Base-by-base conservation (phyloP, 2,888 invertebrate species). In the Anoncus sp. region DNA sequence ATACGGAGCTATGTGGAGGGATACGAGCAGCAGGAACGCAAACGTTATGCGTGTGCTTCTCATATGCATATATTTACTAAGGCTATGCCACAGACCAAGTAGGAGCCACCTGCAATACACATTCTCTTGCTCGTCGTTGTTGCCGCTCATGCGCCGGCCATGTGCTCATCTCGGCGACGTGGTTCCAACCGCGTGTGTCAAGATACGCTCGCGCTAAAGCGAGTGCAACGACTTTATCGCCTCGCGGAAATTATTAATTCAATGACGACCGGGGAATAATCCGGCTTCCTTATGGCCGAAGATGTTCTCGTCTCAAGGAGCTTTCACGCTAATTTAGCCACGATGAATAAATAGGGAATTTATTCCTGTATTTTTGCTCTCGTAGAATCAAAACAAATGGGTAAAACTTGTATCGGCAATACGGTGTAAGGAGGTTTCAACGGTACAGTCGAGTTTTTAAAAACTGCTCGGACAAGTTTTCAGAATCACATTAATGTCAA, bases 231-330 rank as follows among this genome's bases (percentile, higher is more conserved):
- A 78, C 77, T 78, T 78, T 78, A 78, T 78, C 84, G 80, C 83
- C 81, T 80, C 72, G 80, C 82, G 84, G 84, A 84, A 87, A 88
- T 88, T 83, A 87, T 88, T 85, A 85, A 87, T 87, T 87, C 85
- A 84, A 84, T 82, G 82, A 83, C 82, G 80, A 77, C 62, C 80
- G 76, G 74, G 38, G 76, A 78, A 85, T 85, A 80, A 78, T 77
- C 75, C 59, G 74, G 81, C 83, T 84, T 83, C 84, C 83, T 81
- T 81, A 80, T 83, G 55, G 63, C 65, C 27, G 62, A 65, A 57
- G 66, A 70, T 75, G 65, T 62, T 55, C 51, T 35, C 62, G 57
- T 72, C 67, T 49, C 59, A 27, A 57, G 40, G 49, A 16, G 49
- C 62, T 59, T 63, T 45, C 14, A 76, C 47, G 57, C 65, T 69